Conservation (phyloP, 2,888 invertebrate genomes). For the Syrphus vitripennis region DNA sequence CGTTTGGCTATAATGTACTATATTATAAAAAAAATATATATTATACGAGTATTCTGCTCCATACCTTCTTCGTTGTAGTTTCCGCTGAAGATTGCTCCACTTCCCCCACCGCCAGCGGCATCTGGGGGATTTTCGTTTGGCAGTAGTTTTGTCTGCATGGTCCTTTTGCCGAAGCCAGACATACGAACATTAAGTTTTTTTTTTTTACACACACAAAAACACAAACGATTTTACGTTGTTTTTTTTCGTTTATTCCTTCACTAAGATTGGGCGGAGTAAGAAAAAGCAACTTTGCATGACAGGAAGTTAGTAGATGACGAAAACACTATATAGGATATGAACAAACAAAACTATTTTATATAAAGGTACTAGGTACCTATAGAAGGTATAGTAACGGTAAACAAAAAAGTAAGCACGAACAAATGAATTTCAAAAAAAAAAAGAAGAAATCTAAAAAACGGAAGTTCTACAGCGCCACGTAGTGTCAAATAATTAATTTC, state of each 20-base stretch:
- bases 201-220: background rate
- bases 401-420: slow-evolving; percentile 14
- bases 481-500: slow-evolving; percentile 25
- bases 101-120: slow-evolving; percentile 8
- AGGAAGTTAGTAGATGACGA: slow-evolving; percentile 50
- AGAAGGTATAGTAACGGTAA: slow-evolving; percentile 14
- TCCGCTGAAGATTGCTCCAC: background rate
- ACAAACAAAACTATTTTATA: slow-evolving; percentile 35
- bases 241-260: slow-evolving; percentile 3
- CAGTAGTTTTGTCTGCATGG: slow-evolving; percentile 66
- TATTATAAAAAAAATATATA: background rate
- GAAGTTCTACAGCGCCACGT: slow-evolving; percentile 39
- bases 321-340: slow-evolving; percentile 23
- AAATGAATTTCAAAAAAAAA: slow-evolving; percentile 13
- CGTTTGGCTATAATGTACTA: background rate
- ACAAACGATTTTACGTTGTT: background rate
- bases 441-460: slow-evolving; percentile 17
- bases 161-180: slow-evolving; percentile 27
- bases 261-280: background rate
- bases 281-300: slow-evolving; percentile 34
- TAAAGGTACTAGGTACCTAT: background rate
- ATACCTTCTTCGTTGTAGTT: slow-evolving; percentile 37
- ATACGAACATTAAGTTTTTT: slow-evolving; percentile 47
- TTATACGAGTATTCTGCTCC: background rate
- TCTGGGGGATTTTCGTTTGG: slow-evolving; percentile 53